Base-by-base conservation (phyloP, 1,140 invertebrate species). In the Penaeus vannamei region DNA sequence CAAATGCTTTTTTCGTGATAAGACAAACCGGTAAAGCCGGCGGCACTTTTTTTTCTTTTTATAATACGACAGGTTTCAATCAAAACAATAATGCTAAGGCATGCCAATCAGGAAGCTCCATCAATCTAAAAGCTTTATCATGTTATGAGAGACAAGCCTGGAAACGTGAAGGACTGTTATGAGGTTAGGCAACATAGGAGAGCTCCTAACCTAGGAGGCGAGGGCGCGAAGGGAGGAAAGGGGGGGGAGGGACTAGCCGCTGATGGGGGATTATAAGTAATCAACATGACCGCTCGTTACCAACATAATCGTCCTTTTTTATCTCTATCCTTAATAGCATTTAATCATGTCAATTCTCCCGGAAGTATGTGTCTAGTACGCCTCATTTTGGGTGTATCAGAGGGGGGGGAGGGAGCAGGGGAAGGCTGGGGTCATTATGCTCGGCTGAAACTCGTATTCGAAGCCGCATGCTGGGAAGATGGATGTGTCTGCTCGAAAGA, bases 261-360 rank as follows among this genome's bases (percentile, higher is more conserved):
- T 62, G 83, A 85, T 85, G 66, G 83, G 64, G 76, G 23, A 66
- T 42, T 84, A 62, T 60, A 59, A 82, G 59, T 46, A 60, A 60
- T 46, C 53, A 32, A 32, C 81, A 60, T 60, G 80, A n/a, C 46
- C 80, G 53, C 36, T 26, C 46, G 53, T 46, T 59, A 46, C 79
- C 79, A 46, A n/a, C 36, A 81, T 59, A 46, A 46, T 46, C 36
- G 79, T 46, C 36, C 36, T 59, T 59, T 53, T 84, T 84, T 84
- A 84, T 84, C 61, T 62, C 23, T 84, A 84, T 84, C 81, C 59
- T 84, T 84, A 84, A 84, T 84, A 84, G 81, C 81, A 64, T 84
- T 84, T 84, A 62, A 84, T 84, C 81, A 84, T 84, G 81, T 84
- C 81, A 84, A 36, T 62, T 84, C n/a, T 32, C 60, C 81, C 60